Evolutionary conservation across 2,888 invertebrate genomes (phyloP).

Genomic region (Noctuana brunneofusca): DNA sequence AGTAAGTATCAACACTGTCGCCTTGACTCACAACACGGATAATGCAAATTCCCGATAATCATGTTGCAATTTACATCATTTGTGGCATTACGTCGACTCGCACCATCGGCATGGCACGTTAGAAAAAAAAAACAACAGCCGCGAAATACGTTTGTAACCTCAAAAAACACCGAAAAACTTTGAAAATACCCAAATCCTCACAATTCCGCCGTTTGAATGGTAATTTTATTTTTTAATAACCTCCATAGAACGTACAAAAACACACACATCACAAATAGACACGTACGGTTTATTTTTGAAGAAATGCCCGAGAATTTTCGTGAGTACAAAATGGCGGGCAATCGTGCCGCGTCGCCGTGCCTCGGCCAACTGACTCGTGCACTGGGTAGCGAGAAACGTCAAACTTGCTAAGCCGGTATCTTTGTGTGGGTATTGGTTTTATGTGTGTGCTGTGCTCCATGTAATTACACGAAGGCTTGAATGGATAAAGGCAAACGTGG

Average conservation of each 20-base stretch:
- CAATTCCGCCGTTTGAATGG: constrained; percentile 38
- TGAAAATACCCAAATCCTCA: constrained; percentile 62
- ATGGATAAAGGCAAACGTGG: constrained; percentile 53
- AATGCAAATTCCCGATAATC: constrained; percentile 54
- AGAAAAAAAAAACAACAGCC: constrained; percentile 51
- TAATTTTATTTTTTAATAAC: constrained; percentile 38
- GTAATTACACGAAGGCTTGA: constrained; percentile 60
- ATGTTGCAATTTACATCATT: constrained; percentile 74
- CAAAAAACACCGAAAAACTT: constrained; percentile 53
- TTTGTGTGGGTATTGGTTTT: constrained; percentile 39
- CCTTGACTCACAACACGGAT: constrained; percentile 21
- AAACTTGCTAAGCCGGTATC: constrained; percentile 62
- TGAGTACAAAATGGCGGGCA: constrained; percentile 68
- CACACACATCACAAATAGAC: constrained; percentile 64
- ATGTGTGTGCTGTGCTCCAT: constrained; percentile 49
- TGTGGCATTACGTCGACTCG: constrained; percentile 48
- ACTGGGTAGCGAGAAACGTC: constrained; percentile 64
- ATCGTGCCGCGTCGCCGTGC: constrained; percentile 74
- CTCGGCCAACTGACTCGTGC: constrained; percentile 74
- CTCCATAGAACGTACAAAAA: constrained; percentile 50
- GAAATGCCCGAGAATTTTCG: constrained; percentile 60
- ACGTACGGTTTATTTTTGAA: constrained; percentile 73
- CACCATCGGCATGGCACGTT: constrained; percentile 50
- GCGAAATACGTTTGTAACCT: constrained; percentile 56
- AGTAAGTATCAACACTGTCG: constrained; percentile 16